Percentiles rank a stretch among this genome's conserved stretches.
phyloP scores from a whole-genome alignment of 2,888 invertebrate species.

The Leuctra nigra region DNA sequence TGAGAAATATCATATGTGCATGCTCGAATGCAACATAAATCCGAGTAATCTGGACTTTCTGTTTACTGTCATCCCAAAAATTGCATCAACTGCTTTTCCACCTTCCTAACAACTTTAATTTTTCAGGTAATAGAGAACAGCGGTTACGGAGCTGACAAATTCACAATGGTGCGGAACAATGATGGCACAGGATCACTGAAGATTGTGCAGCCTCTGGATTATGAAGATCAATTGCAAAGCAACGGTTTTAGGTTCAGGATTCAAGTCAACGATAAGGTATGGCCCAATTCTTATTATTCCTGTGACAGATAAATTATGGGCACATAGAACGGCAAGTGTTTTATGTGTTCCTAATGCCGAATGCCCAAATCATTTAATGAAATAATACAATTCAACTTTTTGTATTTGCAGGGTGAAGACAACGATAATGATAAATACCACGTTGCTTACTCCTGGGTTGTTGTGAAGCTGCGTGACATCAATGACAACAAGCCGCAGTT shows the following conservation, averaged over 20 bases:
- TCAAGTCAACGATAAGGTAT: conserved; percentile 80
- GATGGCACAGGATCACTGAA: conserved; percentile 93
- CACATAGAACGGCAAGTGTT: background rate
- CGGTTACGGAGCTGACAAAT: conserved; percentile 92
- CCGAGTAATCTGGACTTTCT: too few relatives aligned
- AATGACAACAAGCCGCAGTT: conserved; percentile 97
- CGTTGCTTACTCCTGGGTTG: conserved; percentile 93
- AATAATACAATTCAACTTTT: background rate
- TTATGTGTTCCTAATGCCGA: background rate
- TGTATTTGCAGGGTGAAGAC: conserved; percentile 62
- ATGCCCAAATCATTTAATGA: background rate
- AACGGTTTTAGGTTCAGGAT: conserved; percentile 93
- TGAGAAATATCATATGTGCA: too few relatives aligned
- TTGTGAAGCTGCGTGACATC: conserved; percentile 85
- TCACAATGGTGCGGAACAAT: conserved; percentile 94
- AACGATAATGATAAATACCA: conserved; percentile 96
- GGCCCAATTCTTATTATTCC: conserved; percentile 12
- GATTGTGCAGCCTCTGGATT: conserved; percentile 92
- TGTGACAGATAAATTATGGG: background rate
- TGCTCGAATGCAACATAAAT: too few relatives aligned
- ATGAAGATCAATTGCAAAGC: conserved; percentile 89
- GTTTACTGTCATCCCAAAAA: too few relatives aligned
- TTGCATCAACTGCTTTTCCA: too few relatives aligned
- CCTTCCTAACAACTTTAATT: too few relatives aligned
- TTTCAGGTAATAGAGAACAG: conserved; percentile 76